These are phyloP conservation scores for Ptychadena robeensis DNA, from an alignment of 2,797 vertebrate genomes.

Conservation along the genomic window DNA sequence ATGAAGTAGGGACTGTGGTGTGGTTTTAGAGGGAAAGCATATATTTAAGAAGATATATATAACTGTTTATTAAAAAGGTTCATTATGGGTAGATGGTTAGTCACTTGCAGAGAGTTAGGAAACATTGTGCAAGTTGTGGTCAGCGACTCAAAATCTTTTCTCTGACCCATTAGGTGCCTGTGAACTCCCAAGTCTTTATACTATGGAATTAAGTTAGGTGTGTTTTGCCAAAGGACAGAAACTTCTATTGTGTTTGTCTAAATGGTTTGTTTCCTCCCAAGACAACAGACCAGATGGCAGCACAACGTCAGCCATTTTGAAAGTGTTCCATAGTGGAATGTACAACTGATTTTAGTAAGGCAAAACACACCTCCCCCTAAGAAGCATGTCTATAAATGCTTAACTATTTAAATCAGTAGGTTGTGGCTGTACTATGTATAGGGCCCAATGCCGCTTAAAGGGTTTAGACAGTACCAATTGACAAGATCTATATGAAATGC, in stretches of 20 bases:
- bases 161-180: conserved; percentile 43
- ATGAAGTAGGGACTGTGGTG: conserved; percentile 22
- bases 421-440: conserved; percentile 22
- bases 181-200: conserved; percentile 29
- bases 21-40: conserved; percentile 14
- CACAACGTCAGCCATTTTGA: conserved; percentile 20
- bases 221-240: conserved; percentile 33
- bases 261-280: conserved; percentile 1
- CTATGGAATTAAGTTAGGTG: conserved; percentile 10
- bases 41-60: conserved; percentile 8
- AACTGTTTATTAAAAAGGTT: conserved; percentile 14
- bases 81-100: conserved; percentile 18
- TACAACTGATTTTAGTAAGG: conserved; percentile 19
- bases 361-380: conserved; percentile 20
- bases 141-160: conserved; percentile 30
- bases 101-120: conserved; percentile 13
- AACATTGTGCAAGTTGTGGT: conserved; percentile 1
- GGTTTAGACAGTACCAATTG: conserved; percentile 19
- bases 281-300: conserved; percentile 18
- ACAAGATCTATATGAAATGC: neutral
- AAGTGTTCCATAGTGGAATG: conserved; percentile 54
- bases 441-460: conserved; percentile 7
- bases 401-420: conserved; percentile 2
- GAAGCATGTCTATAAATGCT: conserved; percentile 14
- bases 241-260: conserved; percentile 29